phyloP scores from a whole-genome alignment of 1,140 invertebrate species.

The Rhysida immarginata region DNA sequence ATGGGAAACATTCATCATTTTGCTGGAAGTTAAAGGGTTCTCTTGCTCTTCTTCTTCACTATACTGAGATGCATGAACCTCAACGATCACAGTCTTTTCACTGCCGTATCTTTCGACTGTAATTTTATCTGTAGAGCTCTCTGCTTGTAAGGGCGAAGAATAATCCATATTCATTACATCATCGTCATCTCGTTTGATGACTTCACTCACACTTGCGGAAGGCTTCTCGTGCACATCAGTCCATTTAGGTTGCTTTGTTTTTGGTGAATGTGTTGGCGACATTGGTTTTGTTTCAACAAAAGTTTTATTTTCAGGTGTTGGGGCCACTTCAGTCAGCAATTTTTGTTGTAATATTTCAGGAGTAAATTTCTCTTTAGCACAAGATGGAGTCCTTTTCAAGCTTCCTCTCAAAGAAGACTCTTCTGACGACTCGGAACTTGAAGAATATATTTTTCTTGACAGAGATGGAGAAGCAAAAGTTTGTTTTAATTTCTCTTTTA shows the following conservation, averaged over 20 bases:
- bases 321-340: neutral
- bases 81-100: conserved; percentile 17
- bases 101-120: conserved; percentile 17
- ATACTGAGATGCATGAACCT: conserved; percentile 18
- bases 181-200: neutral
- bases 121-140: conserved; percentile 1
- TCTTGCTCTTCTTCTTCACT: neutral
- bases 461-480: neutral
- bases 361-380: neutral
- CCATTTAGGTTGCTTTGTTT: neutral
- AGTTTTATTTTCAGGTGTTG: too few species aligned
- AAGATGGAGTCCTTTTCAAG: neutral
- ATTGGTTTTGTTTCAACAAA: too few species aligned
- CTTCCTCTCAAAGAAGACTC: neutral
- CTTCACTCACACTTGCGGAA: neutral
- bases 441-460: neutral
- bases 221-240: neutral
- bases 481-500: conserved; percentile 5
- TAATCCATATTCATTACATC: neutral
- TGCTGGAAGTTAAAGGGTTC: neutral
- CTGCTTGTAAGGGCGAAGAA: neutral
- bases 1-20: too few species aligned
- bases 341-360: neutral
- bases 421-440: neutral
- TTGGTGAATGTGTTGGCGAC: neutral